These are phyloP conservation scores for Ptilonorhynchus violaceus DNA, from an alignment of 2,113 vertebrate genomes.

Conservation along the genomic window DNA sequence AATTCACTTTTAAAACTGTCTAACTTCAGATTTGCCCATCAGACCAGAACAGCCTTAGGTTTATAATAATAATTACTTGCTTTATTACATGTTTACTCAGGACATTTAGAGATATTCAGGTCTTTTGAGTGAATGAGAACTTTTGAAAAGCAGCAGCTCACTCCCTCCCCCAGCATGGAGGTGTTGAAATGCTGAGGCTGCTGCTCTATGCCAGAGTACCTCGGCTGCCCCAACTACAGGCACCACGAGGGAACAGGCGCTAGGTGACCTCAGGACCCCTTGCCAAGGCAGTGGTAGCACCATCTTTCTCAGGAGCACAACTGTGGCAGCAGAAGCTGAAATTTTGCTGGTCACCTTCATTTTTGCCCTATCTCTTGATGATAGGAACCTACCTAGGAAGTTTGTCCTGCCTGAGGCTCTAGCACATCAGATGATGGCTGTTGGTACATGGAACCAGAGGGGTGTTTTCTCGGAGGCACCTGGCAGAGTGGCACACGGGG, in stretches of 20 bases:
- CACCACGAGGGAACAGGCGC: neutral
- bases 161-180: neutral
- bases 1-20: slow-evolving; percentile 29
- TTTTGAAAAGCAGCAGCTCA: neutral
- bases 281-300: rapidly evolving
- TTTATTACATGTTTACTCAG: slow-evolving; percentile 8
- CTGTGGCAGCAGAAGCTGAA: neutral
- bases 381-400: neutral
- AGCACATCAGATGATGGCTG: neutral
- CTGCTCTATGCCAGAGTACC: neutral
- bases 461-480: neutral
- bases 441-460: rapidly evolving
- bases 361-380: neutral
- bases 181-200: neutral
- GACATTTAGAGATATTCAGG: neutral
- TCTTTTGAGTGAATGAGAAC: slow-evolving; percentile 4
- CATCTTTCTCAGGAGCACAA: neutral
- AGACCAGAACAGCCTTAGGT: slow-evolving; percentile 16
- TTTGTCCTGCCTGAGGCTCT: neutral
- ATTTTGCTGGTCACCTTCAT: neutral
- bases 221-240: rapidly evolving
- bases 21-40: slow-evolving; percentile 1
- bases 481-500: rapidly evolving
- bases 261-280: neutral
- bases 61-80: slow-evolving; percentile 36